These are phyloP conservation scores for Egretta garzetta DNA, from an alignment of 2,113 vertebrate genomes.

Conservation along the genomic window DNA sequence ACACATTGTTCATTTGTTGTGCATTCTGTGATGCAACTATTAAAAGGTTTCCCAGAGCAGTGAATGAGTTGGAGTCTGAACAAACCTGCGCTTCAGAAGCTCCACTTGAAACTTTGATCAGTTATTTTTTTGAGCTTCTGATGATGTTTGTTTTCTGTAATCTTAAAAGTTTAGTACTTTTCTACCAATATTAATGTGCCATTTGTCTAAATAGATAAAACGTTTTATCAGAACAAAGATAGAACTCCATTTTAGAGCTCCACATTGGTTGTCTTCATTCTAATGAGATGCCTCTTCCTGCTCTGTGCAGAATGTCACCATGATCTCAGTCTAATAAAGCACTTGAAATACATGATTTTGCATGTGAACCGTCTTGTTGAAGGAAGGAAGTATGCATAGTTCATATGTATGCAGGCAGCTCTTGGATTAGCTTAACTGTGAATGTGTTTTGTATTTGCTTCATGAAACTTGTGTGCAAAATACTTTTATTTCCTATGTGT, in stretches of 20 bases:
- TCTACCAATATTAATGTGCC: background rate
- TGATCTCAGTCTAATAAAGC: background rate
- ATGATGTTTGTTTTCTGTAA: background rate
- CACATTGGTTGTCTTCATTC: background rate
- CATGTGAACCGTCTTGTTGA: background rate
- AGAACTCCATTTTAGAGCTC: background rate
- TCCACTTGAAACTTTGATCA: background rate
- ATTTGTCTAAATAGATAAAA: background rate
- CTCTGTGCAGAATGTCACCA: background rate
- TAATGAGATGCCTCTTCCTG: background rate
- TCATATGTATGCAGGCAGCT: background rate
- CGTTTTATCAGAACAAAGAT: background rate
- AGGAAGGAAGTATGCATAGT: background rate
- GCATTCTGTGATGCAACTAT: background rate
- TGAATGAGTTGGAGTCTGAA: background rate
- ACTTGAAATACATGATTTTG: background rate
- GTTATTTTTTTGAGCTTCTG: background rate
- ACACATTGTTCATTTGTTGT: background rate
- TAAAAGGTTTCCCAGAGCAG: background rate
- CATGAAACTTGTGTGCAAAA: background rate
- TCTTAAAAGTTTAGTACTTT: background rate
- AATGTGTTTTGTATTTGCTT: background rate
- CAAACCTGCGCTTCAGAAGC: background rate
- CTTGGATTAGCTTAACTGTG: background rate
- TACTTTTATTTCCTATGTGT: fast-evolving